Base-by-base conservation (phyloP, 2,113 vertebrate species). In the Takifugu flavidus region DNA sequence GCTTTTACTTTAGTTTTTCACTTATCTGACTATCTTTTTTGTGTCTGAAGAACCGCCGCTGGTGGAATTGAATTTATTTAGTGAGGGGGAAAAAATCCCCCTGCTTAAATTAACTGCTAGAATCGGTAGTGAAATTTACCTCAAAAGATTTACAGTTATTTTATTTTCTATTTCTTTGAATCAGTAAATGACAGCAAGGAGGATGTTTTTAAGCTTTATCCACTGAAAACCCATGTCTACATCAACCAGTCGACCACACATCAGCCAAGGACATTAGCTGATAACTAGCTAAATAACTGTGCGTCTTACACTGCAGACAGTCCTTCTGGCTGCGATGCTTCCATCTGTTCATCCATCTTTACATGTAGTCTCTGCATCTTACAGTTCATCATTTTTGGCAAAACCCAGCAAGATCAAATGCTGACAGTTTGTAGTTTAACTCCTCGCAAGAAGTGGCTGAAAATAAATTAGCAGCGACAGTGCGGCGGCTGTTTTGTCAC, bases 341-440 rank as follows among this genome's bases (percentile, higher is more conserved):
- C 71, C 62, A 61, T 75, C 59, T 53, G 59, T 70, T 73, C 51
- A 28, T 56, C 59, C 56, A 6, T 55, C n/a, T 70, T 59, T 47
- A 50, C 52, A 47, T 62, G 7, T 53, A 63, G 39, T 49, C 61
- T 58, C 26, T 65, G 8, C 25, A 11, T 43, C 25, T 15, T 34
- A 28, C n/a, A 26, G 46, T 54, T 62, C 2, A 39, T 1, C 13
- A 47, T 39, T 54, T 66, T 50, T 26, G 27, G n/a, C 11, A n/a
- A 51, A 0, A 64, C 6, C 47, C 20, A 25, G 54, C 15, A 2
- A 20, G 49, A 56, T 53, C 28, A 59, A 46, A 66, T 13, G 43
- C 54, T 15, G 12, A 2, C 13, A 28, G 51, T 60, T 14, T 42
- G 28, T 15, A 27, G 34, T 68, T 51, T 46, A 25, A 14, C 42